These are phyloP conservation scores for Rhinolophus sinicus DNA, from an alignment of 2,113 vertebrate genomes.

Conservation along the genomic window DNA sequence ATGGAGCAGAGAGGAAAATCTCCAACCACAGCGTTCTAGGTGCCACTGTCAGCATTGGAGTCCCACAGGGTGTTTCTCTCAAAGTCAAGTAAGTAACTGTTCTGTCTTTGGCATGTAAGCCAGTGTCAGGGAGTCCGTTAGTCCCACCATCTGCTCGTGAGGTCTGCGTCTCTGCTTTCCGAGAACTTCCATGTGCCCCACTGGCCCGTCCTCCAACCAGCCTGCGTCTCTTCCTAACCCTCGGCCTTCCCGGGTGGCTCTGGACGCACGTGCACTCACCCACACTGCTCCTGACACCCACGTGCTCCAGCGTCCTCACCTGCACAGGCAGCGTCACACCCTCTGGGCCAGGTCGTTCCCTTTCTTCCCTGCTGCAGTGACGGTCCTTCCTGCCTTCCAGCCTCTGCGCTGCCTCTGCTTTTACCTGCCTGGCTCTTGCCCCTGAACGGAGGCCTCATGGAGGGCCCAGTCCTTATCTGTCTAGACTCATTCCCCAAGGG, in stretches of 20 bases:
- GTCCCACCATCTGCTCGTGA: accelerated
- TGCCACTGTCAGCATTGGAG: slow-evolving; percentile 94
- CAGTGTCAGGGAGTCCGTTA: neutral
- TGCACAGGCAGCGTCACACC: accelerated
- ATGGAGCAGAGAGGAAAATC: slow-evolving; percentile 97
- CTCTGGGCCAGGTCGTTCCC: too few species aligned
- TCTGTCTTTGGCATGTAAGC: neutral
- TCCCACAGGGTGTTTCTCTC: slow-evolving; percentile 96
- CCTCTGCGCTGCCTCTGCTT: neutral
- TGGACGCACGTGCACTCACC: too few species aligned
- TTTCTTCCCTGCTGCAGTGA: neutral
- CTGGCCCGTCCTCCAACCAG: neutral
- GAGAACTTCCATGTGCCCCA: neutral
- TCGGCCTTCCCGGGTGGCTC: neutral
- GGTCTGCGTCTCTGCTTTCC: neutral
- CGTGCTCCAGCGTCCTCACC: accelerated
- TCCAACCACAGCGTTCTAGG: slow-evolving; percentile 97
- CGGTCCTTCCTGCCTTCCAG: neutral
- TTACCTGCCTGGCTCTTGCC: neutral
- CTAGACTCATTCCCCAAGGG: neutral
- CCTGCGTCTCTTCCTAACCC: neutral
- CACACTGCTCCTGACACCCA: neutral
- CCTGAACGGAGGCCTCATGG: accelerated
- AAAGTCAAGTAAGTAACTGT: slow-evolving; percentile 94
- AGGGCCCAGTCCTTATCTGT: neutral